Evolutionary conservation across 2,888 invertebrate species (phyloP).

Genomic region (Notodonta dromedarius): DNA sequence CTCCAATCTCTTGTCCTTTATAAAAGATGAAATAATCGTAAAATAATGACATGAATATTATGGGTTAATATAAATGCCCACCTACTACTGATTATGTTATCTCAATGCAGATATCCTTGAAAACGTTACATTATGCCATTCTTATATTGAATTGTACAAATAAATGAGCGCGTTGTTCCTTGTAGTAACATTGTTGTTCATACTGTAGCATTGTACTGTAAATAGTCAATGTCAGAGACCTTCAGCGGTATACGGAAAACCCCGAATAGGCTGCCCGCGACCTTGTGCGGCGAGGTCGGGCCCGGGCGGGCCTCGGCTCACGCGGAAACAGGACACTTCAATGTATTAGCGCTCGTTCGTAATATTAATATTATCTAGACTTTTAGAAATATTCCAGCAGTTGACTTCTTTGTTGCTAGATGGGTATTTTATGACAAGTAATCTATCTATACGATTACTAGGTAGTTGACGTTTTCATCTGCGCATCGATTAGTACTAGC

Average conservation of each 20-base stretch:
- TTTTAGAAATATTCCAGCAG: slow-evolving; percentile 19
- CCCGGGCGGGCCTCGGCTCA: slow-evolving; percentile 47
- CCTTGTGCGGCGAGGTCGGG: slow-evolving; percentile 65
- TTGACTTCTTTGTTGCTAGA: background rate
- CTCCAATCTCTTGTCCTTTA: too few species aligned
- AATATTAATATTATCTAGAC: slow-evolving; percentile 30
- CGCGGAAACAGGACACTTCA: slow-evolving; percentile 58
- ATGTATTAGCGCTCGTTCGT: slow-evolving; percentile 18
- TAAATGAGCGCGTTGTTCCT: slow-evolving; percentile 43
- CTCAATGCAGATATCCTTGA: slow-evolving; percentile 32
- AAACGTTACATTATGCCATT: slow-evolving; percentile 37
- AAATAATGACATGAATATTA: too few species aligned
- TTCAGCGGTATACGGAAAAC: slow-evolving; percentile 71
- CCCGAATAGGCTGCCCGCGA: slow-evolving; percentile 60
- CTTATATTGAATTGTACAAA: slow-evolving; percentile 33
- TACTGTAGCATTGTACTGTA: slow-evolving; percentile 52
- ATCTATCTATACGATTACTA: too few species aligned
- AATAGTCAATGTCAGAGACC: slow-evolving; percentile 67
- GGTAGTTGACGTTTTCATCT: background rate
- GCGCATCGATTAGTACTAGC: slow-evolving; percentile 8
- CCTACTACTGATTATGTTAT: slow-evolving; percentile 31
- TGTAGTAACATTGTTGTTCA: slow-evolving; percentile 36
- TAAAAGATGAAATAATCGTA: too few species aligned
- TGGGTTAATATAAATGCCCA: too few species aligned
- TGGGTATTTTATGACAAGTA: too few species aligned